Evolutionary conservation across 2,113 vertebrate genomes (phyloP), one percentile per base, ranked within the genome.

Genomic region (Sapayoa aenigma): DNA sequence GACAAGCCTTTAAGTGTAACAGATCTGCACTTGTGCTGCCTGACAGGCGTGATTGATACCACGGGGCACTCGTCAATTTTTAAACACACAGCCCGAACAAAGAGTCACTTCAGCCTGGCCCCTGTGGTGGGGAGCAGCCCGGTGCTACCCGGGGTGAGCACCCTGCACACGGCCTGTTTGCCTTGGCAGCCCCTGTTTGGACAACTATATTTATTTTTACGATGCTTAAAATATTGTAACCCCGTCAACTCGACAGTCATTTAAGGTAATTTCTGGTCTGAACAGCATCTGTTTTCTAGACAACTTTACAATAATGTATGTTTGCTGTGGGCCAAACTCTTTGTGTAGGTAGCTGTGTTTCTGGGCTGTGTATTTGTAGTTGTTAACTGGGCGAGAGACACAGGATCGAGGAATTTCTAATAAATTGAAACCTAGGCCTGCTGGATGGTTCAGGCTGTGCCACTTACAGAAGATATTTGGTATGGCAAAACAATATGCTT

Each of bases 201-300:
- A 97, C 98, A 96, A 96, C 98, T 97, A 84, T 94, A 97, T 97
- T 96, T 98, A 91, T 95, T 89, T 98, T 98, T 98, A 97, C 96
- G 97, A 97, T 97, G 98, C 97, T 96, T 96, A 97, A 96, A 97
- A 98, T 98, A 97, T 98, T 97, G 97, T 97, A 97, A 95, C 96
- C 93, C 95, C 92, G 87, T 96, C 96, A 89, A 87, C 97, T 97
- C 93, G 46, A 97, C 98, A 98, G 97, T 95, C 97, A 97, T 96
- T 95, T 90, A 97, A 98, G 97, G 98, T 96, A 97, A 96, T 95
- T 92, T 97, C 96, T 97, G 97, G 93, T 98, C 97, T 97, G 98
- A 98, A 94, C 97, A 80, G 97, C 96, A 96, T 98, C 97, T 98
- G 96, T 98, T 97, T 98, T 97, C 96, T 97, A 35, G 96, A 95